Conservation (phyloP, 2,888 invertebrate genomes). For the Amphiduros pacificus region DNA sequence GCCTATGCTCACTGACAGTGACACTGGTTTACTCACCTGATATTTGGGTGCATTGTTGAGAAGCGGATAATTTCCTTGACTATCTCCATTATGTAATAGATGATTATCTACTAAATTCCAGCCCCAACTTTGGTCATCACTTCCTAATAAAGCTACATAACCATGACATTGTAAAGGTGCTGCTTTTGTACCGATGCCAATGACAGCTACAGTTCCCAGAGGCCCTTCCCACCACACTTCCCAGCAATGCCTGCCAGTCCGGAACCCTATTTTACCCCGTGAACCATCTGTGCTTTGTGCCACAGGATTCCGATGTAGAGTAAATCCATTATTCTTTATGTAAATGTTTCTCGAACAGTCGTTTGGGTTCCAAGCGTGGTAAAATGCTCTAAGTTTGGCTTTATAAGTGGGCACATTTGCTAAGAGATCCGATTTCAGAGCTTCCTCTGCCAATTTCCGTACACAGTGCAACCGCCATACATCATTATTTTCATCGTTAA, state of each 20-base stretch:
- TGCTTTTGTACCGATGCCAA: conserved; percentile 71
- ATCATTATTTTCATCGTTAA: conserved; percentile 91
- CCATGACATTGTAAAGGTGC: conserved; percentile 92
- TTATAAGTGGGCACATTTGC: conserved; percentile 87
- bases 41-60: conserved; percentile 96
- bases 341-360: conserved; percentile 97
- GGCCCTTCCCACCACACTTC: conserved; percentile 99
- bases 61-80: conserved; percentile 89
- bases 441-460: conserved; percentile 82
- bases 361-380: conserved; percentile 95
- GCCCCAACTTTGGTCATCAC: conserved; percentile 98
- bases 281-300: conserved; percentile 97
- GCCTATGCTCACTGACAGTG: too few species aligned
- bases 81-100: conserved; percentile 92
- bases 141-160: conserved; percentile 91
- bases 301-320: conserved; percentile 95
- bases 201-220: conserved; percentile 94
- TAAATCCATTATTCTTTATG: conserved; percentile 95
- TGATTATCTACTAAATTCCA: conserved; percentile 99
- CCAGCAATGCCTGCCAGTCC: conserved; percentile 93
- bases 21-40: conserved; percentile 79
- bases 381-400: conserved; percentile 85
- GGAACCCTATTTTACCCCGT: conserved; percentile 81
- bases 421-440: conserved; percentile 86
- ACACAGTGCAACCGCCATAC: conserved; percentile 92